These are phyloP conservation scores for Galago senegalensis DNA, from an alignment of 2,797 vertebrate genomes.

Conservation along the genomic window DNA sequence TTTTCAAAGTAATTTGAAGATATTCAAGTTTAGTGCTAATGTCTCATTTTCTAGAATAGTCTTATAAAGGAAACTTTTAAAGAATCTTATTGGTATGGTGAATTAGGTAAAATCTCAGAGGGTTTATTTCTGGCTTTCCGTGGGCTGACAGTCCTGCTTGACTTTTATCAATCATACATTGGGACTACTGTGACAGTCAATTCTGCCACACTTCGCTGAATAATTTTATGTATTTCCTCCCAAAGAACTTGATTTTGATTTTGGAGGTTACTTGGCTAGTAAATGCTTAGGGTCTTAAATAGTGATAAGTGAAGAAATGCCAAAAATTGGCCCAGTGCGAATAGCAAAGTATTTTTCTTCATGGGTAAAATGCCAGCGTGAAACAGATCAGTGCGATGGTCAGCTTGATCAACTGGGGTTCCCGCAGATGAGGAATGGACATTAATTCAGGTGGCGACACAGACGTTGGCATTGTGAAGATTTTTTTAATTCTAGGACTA, in stretches of 20 bases:
- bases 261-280: neutral
- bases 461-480: conserved; percentile 2
- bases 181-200: neutral
- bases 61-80: conserved; percentile 40
- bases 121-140: neutral
- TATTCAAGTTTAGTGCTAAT: conserved; percentile 72
- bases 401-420: neutral
- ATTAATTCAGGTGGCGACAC: conserved; percentile 52
- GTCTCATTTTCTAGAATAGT: conserved; percentile 48
- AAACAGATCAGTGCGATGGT: neutral
- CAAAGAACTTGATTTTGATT: neutral
- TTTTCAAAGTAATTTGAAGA: conserved; percentile 78
- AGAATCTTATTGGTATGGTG: neutral
- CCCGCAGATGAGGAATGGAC: conserved; percentile 10
- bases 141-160: neutral
- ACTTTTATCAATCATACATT: neutral
- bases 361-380: neutral
- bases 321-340: neutral
- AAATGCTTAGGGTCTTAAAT: neutral
- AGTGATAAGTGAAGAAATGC: conserved; percentile 15
- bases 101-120: neutral
- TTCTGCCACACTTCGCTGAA: neutral
- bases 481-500: conserved; percentile 67
- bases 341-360: neutral
- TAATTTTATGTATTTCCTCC: neutral